Percentiles rank a stretch among this genome's conserved stretches.
phyloP scores from a whole-genome alignment of 2,797 vertebrate species.

The Acestrorhynchus altus region DNA sequence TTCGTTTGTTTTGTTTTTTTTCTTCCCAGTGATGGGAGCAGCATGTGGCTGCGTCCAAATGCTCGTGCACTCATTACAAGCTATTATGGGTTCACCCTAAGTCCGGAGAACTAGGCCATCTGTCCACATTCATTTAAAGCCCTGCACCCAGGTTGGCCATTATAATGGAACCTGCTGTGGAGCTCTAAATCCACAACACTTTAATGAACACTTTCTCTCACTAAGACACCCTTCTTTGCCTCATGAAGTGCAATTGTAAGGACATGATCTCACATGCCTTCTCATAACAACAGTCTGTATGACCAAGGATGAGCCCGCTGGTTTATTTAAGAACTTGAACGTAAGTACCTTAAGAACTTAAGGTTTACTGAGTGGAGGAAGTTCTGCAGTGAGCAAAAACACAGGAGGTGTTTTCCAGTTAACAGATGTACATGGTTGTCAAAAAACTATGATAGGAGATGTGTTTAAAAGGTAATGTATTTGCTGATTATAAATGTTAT shows the following conservation, averaged over 20 bases:
- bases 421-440: background rate
- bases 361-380: background rate
- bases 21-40: slow-evolving; percentile 38
- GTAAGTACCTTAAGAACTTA: no score
- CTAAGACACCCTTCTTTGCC: background rate
- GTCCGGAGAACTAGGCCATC: slow-evolving; percentile 63
- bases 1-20: slow-evolving; percentile 32
- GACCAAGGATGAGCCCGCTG: slow-evolving; percentile 1
- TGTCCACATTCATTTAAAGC: slow-evolving; percentile 53
- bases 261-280: background rate
- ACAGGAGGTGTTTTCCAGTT: background rate
- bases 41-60: slow-evolving; percentile 54
- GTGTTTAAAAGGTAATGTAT: no score
- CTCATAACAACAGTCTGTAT: slow-evolving; percentile 5
- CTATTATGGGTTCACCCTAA: slow-evolving; percentile 49
- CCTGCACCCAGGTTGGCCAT: slow-evolving; percentile 24
- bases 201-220: slow-evolving; percentile 18
- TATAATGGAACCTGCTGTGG: slow-evolving; percentile 34
- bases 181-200: slow-evolving; percentile 24
- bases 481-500: no score
- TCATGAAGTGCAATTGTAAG: slow-evolving; percentile 9
- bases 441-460: background rate
- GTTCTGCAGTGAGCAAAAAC: background rate
- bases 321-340: slow-evolving; percentile 13
- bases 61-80: slow-evolving; percentile 47